Conservation (phyloP, 2,797 vertebrate genomes). For the Corythornis leucogaster region DNA sequence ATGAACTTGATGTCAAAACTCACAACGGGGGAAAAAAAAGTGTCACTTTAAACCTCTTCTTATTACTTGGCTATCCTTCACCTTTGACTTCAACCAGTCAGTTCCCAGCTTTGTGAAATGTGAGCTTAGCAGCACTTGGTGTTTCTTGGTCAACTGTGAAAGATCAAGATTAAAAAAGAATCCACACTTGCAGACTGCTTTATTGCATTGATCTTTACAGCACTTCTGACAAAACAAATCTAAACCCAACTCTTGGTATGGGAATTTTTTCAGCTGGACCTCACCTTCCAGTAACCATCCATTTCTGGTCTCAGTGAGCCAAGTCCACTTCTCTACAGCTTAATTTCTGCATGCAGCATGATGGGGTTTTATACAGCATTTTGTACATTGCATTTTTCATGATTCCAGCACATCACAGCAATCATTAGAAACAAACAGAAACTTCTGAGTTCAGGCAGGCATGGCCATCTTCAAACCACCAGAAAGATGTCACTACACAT, state of each 20-base stretch:
- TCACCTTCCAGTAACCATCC: neutral
- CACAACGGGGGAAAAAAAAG: neutral
- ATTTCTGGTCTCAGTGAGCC: neutral
- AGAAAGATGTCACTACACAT: neutral
- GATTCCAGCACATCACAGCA: neutral
- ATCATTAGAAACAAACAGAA: neutral
- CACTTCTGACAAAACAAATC: neutral
- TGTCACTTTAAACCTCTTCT: neutral
- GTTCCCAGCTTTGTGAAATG: neutral
- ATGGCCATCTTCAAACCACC: neutral
- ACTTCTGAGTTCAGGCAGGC: neutral
- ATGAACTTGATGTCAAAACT: neutral
- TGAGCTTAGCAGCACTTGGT: neutral
- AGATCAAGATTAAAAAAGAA: neutral
- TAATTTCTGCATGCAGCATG: neutral
- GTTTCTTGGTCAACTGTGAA: neutral
- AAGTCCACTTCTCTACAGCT: neutral
- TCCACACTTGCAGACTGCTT: neutral
- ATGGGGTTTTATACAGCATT: constrained; percentile 15
- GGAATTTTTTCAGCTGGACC: neutral
- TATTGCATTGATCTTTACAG: neutral
- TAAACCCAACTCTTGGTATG: fast-evolving
- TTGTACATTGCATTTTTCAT: neutral
- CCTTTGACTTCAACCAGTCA: neutral
- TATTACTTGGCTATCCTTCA: neutral